Evolutionary conservation across 2,888 invertebrate genomes (phyloP).

Genomic region (Philaethria dido): DNA sequence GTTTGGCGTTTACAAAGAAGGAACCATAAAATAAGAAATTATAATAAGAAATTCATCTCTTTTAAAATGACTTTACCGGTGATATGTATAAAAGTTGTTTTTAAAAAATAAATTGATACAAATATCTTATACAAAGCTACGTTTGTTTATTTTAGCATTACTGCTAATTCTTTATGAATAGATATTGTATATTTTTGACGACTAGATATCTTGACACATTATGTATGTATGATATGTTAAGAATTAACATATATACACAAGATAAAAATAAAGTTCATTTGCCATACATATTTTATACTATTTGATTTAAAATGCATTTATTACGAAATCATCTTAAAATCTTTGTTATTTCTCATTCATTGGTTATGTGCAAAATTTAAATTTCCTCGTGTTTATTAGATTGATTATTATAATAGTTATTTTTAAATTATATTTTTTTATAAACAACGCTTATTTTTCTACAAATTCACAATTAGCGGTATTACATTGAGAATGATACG

Average conservation of each 20-base stretch:
- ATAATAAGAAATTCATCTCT: constrained; percentile 30
- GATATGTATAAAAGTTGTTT: constrained; percentile 11
- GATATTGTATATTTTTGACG: background rate
- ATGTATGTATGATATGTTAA: too few species aligned
- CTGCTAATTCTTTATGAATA: too few species aligned
- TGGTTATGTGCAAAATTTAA: too few species aligned
- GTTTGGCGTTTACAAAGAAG: constrained; percentile 31
- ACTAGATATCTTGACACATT: background rate
- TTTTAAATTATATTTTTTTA: too few species aligned
- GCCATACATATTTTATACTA: background rate
- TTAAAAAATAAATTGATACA: background rate
- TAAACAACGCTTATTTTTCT: too few species aligned
- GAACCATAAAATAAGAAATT: constrained; percentile 28
- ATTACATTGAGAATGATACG: too few species aligned
- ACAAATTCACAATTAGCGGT: too few species aligned
- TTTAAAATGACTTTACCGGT: constrained; percentile 26
- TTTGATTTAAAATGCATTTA: background rate
- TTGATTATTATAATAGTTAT: too few species aligned
- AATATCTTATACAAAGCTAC: background rate
- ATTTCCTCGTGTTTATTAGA: too few species aligned
- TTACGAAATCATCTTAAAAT: too few species aligned
- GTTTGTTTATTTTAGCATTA: constrained; percentile 9
- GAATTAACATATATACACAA: too few species aligned
- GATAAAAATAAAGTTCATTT: background rate
- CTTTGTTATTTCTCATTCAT: too few species aligned